These are phyloP conservation scores for Holotrichia oblita DNA, from an alignment of 1,140 invertebrate genomes.

Conservation along the genomic window DNA sequence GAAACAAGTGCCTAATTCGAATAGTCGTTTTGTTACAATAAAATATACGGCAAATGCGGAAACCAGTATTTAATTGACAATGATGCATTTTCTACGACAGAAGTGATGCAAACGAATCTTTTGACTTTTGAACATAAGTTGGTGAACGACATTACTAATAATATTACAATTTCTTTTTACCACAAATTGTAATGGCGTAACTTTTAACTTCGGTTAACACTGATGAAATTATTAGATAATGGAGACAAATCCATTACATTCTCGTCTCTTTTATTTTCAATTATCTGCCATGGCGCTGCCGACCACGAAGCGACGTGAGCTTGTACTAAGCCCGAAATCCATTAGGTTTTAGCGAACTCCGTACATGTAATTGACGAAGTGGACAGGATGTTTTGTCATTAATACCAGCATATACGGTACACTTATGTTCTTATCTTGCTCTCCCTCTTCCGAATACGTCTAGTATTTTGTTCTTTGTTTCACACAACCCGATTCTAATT, in stretches of 20 bases:
- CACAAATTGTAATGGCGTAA: neutral
- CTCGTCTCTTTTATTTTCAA: neutral
- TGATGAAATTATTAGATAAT: neutral
- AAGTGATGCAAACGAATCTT: no score
- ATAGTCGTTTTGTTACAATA: no score
- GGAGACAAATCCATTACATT: neutral
- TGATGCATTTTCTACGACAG: no score
- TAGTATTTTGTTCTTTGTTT: neutral
- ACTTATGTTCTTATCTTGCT: neutral
- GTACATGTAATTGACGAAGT: constrained; percentile 27
- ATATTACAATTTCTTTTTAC: no score
- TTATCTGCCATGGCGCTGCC: neutral
- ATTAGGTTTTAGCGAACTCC: constrained; percentile 31
- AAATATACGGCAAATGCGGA: no score
- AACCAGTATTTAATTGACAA: no score
- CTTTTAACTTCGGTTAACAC: neutral
- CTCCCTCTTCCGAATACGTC: neutral
- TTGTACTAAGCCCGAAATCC: constrained; percentile 8
- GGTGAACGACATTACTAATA: no score
- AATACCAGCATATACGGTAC: neutral
- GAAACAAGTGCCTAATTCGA: no score
- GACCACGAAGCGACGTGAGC: no score
- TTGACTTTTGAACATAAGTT: no score
- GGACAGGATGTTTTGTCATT: constrained; percentile 34
- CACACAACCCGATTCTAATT: constrained; percentile 1